Evolutionary conservation across 2,888 invertebrate genomes (phyloP).

Genomic region (Lepidocyrtoides sp.): DNA sequence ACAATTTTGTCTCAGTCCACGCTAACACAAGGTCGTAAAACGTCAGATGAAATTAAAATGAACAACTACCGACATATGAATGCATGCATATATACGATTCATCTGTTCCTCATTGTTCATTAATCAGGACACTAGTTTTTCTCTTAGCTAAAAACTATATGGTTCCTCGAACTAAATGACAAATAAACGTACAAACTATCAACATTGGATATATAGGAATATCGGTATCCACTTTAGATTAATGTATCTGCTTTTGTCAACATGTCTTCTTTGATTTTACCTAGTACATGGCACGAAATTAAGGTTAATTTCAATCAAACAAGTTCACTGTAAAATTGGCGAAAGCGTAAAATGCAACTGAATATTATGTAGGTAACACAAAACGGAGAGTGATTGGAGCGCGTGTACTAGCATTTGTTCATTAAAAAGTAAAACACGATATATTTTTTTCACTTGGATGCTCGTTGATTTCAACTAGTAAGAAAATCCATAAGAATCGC

Average conservation of each 20-base stretch:
- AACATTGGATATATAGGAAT: background rate
- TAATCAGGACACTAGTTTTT: background rate
- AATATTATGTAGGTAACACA: background rate
- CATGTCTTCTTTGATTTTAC: no score
- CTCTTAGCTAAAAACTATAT: background rate
- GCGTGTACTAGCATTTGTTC: background rate
- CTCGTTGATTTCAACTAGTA: background rate
- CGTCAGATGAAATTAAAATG: conserved; percentile 66
- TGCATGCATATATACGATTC: no score
- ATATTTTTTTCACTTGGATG: no score
- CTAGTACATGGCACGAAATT: background rate
- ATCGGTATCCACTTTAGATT: background rate
- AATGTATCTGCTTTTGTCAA: background rate
- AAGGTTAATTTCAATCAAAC: background rate
- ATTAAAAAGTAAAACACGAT: background rate
- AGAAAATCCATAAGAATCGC: conserved; percentile 23
- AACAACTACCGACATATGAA: conserved; percentile 54
- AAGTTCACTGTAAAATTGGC: background rate
- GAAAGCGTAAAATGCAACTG: background rate
- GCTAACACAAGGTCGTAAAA: conserved; percentile 53
- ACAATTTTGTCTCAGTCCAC: background rate
- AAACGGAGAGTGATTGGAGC: background rate
- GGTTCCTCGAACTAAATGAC: background rate
- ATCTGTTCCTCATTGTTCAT: background rate
- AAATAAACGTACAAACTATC: background rate